These are phyloP conservation scores for Silurus lanzhouensis DNA, from an alignment of 2,797 vertebrate species.

Conservation along the genomic window DNA sequence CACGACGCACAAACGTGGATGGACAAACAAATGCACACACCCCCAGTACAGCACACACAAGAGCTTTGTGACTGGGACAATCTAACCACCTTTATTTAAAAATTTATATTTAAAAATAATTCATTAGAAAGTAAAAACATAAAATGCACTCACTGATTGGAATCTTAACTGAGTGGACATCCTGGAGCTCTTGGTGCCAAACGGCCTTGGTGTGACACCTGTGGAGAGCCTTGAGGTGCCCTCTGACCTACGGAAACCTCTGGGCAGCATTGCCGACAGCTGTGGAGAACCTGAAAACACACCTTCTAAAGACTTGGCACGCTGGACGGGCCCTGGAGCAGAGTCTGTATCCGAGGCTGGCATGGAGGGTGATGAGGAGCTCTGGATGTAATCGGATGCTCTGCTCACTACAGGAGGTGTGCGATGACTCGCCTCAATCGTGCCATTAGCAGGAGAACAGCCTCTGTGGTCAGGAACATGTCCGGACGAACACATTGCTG, in stretches of 20 bases:
- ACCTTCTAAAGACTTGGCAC: constrained; percentile 40
- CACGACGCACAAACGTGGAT: constrained; percentile 8
- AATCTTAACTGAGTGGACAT: constrained; percentile 81
- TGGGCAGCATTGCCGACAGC: constrained; percentile 77
- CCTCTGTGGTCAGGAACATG: constrained; percentile 26
- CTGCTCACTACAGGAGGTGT: constrained; percentile 20
- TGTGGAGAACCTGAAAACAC: constrained; percentile 34
- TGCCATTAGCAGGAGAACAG: not conserved
- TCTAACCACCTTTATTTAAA: not conserved
- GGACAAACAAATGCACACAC: constrained; percentile 4
- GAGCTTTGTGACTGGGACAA: too few species aligned
- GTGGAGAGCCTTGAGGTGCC: constrained; percentile 82
- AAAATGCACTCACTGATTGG: constrained; percentile 78
- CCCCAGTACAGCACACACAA: not conserved
- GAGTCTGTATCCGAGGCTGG: not conserved
- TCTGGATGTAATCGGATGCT: constrained; percentile 2
- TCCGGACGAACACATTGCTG: constrained; percentile 26
- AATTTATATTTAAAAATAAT: too few species aligned
- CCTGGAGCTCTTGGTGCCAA: constrained; percentile 81
- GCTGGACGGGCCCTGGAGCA: not conserved
- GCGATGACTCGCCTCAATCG: not conserved
- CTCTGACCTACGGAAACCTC: constrained; percentile 86
- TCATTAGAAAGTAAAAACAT: not conserved
- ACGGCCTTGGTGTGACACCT: constrained; percentile 89
- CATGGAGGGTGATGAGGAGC: not conserved